A percentile compares a stretch with the other conserved stretches of the same genome.
Conservation (phyloP, 1,140 invertebrate genomes). For the Rhopalosiphum maidis region DNA sequence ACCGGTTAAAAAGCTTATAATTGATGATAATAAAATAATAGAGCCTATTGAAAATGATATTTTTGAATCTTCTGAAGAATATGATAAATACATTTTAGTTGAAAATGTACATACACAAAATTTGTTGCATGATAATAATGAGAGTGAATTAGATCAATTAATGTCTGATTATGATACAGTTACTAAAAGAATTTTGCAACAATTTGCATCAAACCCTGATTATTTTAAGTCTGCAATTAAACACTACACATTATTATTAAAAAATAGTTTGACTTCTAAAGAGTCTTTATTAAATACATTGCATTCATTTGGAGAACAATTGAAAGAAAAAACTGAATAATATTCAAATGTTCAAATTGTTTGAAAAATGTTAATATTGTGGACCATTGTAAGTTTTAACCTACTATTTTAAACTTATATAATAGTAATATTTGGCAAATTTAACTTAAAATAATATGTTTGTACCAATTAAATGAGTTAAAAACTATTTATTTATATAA, state of each 20-base stretch:
- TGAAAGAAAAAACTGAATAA: not conserved
- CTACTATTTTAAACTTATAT: not conserved
- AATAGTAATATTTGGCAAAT: not conserved
- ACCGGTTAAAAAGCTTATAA: not conserved
- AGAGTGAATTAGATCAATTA: not conserved
- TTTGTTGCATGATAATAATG: not conserved
- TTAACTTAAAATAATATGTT: not conserved
- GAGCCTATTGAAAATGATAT: not conserved
- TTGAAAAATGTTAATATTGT: not conserved
- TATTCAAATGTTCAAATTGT: not conserved
- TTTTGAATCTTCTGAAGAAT: not conserved
- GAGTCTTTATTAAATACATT: not conserved
- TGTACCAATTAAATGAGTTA: not conserved
- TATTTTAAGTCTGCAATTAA: constrained; percentile 13
- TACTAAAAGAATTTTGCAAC: not conserved
- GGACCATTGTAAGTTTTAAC: not conserved
- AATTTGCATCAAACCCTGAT: constrained; percentile 7
- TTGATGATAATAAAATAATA: not conserved
- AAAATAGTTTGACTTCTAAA: not conserved
- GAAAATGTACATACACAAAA: not conserved
- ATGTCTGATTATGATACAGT: constrained; percentile 15
- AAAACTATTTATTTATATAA: not conserved
- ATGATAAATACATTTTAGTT: constrained; percentile 42
- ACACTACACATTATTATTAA: not conserved
- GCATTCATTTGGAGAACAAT: not conserved